Base-by-base conservation (phyloP, 2,113 vertebrate species). In the Erpornis zantholeuca region DNA sequence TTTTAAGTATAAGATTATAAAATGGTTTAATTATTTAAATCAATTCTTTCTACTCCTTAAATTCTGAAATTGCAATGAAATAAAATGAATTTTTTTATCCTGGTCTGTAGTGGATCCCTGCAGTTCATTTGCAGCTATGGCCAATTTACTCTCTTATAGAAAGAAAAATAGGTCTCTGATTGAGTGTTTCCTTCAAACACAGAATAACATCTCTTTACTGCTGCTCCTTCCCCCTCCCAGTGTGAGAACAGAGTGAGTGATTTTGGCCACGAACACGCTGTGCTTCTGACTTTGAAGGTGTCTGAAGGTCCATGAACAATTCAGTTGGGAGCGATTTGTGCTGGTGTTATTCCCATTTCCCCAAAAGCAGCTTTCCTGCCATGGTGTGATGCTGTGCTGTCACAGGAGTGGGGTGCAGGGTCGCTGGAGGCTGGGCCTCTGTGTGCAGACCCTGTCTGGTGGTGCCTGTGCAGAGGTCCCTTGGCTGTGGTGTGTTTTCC, bases 381-480 rank as follows among this genome's bases (percentile, higher is more conserved):
- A 2, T 14, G 45, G 27, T 33, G 40, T 59, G 5, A 83, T 31
- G 56, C 71, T 45, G 50, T 54, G 42, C 3, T 83, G 38, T 33
- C 44, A 17, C 54, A 27, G 42, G 20, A 33, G 20, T 2, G n/a
- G 57, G 20, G 24, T 10, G 27, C 25, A 38, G 44, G 47, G 19
- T 23, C 0, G 0, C 1, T 52, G 80, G 19, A 69, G 31, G 31
- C 24, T 56, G 14, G 17, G 27, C 10, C 4, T 40, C 24, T 3
- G 0, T 0, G 6, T 24, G 8, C 69, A 71, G 47, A 15, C 9
- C 33, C 31, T 0, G 1, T 29, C 29, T 89, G 33, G 29, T 2
- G 15, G 18, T 68, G 54, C n/a, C 70, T 45, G n/a, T 49, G 52
- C 1, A 0, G 73, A 29, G 29, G 27, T 65, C 17, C 59, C 14